A percentile compares a stretch with the other conserved stretches of the same genome.
These are phyloP conservation scores for Campylorhamphus procurvoides DNA, from an alignment of 2,113 vertebrate genomes.

Conservation along the genomic window DNA sequence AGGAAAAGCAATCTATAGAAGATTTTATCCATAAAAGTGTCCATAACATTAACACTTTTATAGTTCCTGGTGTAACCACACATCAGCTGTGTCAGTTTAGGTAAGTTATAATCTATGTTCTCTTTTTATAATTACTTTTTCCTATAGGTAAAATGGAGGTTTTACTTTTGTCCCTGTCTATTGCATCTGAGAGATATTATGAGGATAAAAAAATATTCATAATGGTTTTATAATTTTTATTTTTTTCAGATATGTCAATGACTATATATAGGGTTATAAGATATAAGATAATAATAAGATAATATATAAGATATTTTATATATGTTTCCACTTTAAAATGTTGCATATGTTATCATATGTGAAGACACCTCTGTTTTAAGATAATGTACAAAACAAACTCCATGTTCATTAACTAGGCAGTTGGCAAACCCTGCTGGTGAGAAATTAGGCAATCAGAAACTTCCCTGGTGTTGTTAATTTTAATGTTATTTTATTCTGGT, in stretches of 20 bases:
- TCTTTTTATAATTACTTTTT: neutral
- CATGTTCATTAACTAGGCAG: neutral
- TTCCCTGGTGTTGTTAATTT: neutral
- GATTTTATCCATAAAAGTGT: constrained; percentile 20
- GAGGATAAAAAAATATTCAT: neutral
- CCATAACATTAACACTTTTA: constrained; percentile 19
- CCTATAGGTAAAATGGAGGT: fast-evolving
- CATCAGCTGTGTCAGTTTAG: neutral
- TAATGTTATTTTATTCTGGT: neutral
- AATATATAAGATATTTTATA: neutral
- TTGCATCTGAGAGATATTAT: neutral
- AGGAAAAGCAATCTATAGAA: constrained; percentile 47
- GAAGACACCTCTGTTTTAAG: neutral
- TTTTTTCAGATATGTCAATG: neutral
- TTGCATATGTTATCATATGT: neutral
- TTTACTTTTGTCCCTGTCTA: neutral
- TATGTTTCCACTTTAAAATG: neutral
- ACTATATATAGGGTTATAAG: neutral
- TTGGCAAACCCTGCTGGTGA: neutral
- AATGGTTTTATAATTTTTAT: neutral
- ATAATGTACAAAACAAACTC: neutral
- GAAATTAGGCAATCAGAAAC: neutral
- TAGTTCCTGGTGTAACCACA: neutral
- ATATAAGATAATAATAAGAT: too few species aligned
- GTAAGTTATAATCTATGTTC: neutral